Conservation (phyloP, 2,888 invertebrate species). For the Pinctada fucata region DNA sequence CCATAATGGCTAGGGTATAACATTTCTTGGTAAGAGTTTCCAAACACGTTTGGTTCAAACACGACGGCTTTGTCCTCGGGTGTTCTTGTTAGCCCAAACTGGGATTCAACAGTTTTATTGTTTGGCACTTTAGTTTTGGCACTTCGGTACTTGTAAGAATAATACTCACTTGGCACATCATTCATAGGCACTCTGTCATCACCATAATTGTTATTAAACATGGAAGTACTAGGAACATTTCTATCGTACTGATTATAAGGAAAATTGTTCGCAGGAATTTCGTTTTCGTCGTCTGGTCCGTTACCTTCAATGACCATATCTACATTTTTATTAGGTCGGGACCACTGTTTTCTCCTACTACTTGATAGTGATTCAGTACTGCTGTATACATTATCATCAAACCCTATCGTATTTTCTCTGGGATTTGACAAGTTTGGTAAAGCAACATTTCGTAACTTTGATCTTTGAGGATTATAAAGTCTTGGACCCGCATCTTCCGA, state of each 20-base stretch:
- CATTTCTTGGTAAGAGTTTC: neutral
- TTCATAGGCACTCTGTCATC: conserved; percentile 10
- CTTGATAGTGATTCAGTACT: neutral
- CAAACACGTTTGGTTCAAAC: neutral
- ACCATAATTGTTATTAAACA: neutral
- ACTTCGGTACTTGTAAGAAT: neutral
- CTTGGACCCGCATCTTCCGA: conserved; percentile 15
- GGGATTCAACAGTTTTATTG: neutral
- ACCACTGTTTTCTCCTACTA: conserved; percentile 32
- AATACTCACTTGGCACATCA: neutral
- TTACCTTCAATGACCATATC: neutral
- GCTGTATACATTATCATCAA: neutral
- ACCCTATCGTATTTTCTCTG: neutral
- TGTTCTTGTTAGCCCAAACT: conserved; percentile 6
- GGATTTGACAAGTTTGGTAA: neutral
- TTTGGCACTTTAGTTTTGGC: neutral
- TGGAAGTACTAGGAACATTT: conserved; percentile 11
- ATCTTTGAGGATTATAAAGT: conserved; percentile 16
- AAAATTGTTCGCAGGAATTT: neutral
- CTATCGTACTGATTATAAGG: conserved; percentile 3
- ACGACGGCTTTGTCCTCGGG: neutral
- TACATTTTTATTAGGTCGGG: conserved; percentile 1
- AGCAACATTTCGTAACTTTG: conserved; percentile 6
- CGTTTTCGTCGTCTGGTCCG: neutral
- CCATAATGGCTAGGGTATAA: neutral